Base-by-base conservation (phyloP, 1,140 invertebrate genomes). In the Panulirus ornatus region DNA sequence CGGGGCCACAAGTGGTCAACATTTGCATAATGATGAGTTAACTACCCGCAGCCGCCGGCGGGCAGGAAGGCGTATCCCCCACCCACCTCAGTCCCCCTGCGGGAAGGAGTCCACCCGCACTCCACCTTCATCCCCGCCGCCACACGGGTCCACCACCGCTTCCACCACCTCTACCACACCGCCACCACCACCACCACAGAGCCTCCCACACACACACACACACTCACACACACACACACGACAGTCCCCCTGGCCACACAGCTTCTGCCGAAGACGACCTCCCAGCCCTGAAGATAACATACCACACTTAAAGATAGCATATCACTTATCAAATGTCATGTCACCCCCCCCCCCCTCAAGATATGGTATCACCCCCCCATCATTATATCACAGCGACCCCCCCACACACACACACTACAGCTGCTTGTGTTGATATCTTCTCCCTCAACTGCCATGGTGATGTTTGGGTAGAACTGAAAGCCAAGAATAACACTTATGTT, bases 1-100 rank as follows among this genome's bases (percentile, higher is more conserved):
- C 36, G 36, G 34, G 27, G 47, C 36, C 58, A 71, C 63, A 70
- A 47, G 22, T 40, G 83, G 63, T 14, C 40, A 42, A 71, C 75
- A 78, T 87, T 87, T 79, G 58, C 84, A 87, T 87, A 87, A 51
- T 63, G 42, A 87, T 87, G 47, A 87, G 38, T 30, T 87, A 51
- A 16, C 73, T 36, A 38, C 36, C 54, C 54, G 30, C 30, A 14
- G 8, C 81, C 11, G 44, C 34, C 36, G n/a, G 34, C 27, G 78
- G 11, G 22, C 9, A 36, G n/a, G 78, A 75, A 16, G 34, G 14
- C 36, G 36, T 38, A 9, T 75, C 36, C 71, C 47, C 44, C 54
- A 0, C 6, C 40, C 16, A 58, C 82, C 82, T 30, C 63, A 14
- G 38, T 19, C 30, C 27, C 40, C 82, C 34, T 2, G 40, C 36